A percentile compares a stretch with the other conserved stretches of the same genome.
phyloP scores from a whole-genome alignment of 2,113 vertebrate species.

The Rutilus rutilus region DNA sequence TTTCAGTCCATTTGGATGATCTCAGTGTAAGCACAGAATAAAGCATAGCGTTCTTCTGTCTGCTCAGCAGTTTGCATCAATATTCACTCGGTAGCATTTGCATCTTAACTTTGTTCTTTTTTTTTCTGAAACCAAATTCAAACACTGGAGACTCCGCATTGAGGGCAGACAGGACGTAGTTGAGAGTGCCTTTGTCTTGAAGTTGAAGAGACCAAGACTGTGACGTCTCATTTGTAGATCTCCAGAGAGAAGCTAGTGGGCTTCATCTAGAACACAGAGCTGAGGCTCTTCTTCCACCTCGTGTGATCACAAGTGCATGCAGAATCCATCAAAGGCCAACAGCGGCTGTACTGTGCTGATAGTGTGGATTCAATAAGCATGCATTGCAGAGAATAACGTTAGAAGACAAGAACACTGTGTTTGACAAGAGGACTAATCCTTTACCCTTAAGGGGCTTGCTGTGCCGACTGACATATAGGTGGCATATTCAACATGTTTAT shows the following conservation, averaged over 20 bases:
- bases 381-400: slow-evolving; percentile 13
- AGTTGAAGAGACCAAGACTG: slow-evolving; percentile 38
- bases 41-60: neutral
- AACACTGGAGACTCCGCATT: slow-evolving; percentile 1
- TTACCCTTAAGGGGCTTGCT: neutral
- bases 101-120: neutral
- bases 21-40: neutral
- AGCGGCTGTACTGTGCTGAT: slow-evolving; percentile 33
- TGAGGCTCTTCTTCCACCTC: slow-evolving; percentile 38
- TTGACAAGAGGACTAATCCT: slow-evolving; percentile 18
- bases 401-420: neutral
- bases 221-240: slow-evolving; percentile 20
- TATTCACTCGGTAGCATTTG: slow-evolving; percentile 27
- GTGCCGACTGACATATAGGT: neutral
- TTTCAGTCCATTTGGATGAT: slow-evolving; percentile 21
- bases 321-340: slow-evolving; percentile 31
- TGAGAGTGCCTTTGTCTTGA: slow-evolving; percentile 20
- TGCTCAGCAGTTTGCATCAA: slow-evolving; percentile 23
- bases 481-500: neutral
- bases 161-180: slow-evolving; percentile 14
- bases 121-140: slow-evolving; percentile 19
- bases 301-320: slow-evolving; percentile 28
- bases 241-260: slow-evolving; percentile 37
- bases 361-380: slow-evolving; percentile 12
- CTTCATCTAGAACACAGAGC: slow-evolving; percentile 42